Evolutionary conservation across 2,113 vertebrate genomes (phyloP), one percentile per base, ranked within the genome.

Genomic region (Entelurus aequoreus): DNA sequence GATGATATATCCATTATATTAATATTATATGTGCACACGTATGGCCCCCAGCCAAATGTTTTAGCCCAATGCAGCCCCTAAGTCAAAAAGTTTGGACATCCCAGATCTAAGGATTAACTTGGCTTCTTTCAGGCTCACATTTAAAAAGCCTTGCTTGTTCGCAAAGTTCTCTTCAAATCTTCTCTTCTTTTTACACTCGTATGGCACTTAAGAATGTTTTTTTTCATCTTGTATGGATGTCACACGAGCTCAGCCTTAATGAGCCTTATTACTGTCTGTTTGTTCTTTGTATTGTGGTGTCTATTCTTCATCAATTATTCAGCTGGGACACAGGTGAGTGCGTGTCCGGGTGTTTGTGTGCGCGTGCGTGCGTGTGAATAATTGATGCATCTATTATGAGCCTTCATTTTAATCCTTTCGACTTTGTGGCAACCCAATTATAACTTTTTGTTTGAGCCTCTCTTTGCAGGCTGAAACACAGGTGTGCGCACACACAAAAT

Each of bases 331-430:
- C 15, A 16, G 19, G 16, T 11, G 19, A 11, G 10, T 35, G 8
- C 13, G 21, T 36, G 51, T 36, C n/a, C 10, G 51, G 4, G 6
- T 14, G 21, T 12, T 5, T 14, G 19, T 35, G 50, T 6, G 19
- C 28, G 35, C 5, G 6, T 54, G 36, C n/a, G 36, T 55, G 8
- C 36, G 13, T 55, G 36, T 55, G 8, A 11, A 57, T 57, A 57
- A 57, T 57, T 44, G 0, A 57, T 44, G 54, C 8, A 7, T 38
- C 16, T 3, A 12, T 57, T 57, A 57, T 57, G 38, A 19, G n/a
- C 9, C 19, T 38, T 57, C 54, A 19, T 16, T 44, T 44, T 42
- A 38, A 57, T 57, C 38, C 54, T 42, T 57, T 42, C n/a, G 52
- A 54, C 28, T 36, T 54, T 6, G 35, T 36, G 13, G 52, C 19